Conservation (phyloP, 2,888 invertebrate genomes). For the Sepioteuthis lessoniana region DNA sequence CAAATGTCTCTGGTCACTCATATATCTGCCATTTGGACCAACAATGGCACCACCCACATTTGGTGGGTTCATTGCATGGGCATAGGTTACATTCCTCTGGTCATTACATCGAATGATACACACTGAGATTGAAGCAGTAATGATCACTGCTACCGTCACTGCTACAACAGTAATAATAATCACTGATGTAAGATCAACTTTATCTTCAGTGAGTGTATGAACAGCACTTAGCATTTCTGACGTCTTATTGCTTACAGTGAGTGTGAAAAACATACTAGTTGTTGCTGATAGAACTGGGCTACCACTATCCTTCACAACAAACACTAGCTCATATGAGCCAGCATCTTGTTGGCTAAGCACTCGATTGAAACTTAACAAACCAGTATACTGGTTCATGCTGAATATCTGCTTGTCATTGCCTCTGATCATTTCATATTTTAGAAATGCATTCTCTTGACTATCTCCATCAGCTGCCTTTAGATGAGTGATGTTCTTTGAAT, state of each 20-base stretch:
- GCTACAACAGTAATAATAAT: not conserved
- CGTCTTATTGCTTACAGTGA: not conserved
- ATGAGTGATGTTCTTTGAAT: not conserved
- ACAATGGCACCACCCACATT: not conserved
- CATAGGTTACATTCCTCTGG: not conserved
- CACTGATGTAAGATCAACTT: slow-evolving; percentile 1
- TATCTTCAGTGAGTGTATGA: not conserved
- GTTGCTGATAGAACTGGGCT: slow-evolving; percentile 15
- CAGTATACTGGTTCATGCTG: slow-evolving; percentile 11
- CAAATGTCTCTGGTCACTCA: slow-evolving; percentile 33
- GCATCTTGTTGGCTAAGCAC: slow-evolving; percentile 33
- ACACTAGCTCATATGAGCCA: slow-evolving; percentile 11
- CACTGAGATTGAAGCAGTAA: not conserved
- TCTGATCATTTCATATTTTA: slow-evolving; percentile 33
- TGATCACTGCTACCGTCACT: not conserved
- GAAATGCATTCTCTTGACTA: slow-evolving; percentile 23
- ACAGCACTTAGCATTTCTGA: slow-evolving; percentile 1
- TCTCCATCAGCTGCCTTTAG: slow-evolving; percentile 14
- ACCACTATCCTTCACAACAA: slow-evolving; percentile 12
- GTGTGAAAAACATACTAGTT: slow-evolving; percentile 20
- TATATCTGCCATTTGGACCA: not conserved
- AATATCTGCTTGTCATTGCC: slow-evolving; percentile 23
- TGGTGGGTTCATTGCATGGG: not conserved
- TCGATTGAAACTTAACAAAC: not conserved
- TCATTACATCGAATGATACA: not conserved